Percentiles rank a stretch among this genome's conserved stretches.
Conservation (phyloP, 2,797 vertebrate genomes). For the Enteromius unitaeniatus region DNA sequence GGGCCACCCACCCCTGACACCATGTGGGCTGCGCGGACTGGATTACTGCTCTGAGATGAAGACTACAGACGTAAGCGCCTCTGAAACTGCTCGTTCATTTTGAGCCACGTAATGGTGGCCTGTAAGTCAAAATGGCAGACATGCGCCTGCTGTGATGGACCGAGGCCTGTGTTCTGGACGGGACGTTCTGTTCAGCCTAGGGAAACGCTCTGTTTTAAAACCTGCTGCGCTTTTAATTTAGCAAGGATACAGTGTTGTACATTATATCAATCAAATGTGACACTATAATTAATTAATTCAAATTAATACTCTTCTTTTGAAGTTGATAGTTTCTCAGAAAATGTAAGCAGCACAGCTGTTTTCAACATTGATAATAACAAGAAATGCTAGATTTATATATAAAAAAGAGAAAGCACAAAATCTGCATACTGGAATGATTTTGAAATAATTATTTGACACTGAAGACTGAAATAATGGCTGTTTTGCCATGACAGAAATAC, state of each 20-base stretch:
- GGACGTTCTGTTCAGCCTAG: not conserved
- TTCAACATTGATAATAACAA: not conserved
- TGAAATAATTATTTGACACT: not conserved
- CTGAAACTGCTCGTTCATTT: constrained; percentile 32
- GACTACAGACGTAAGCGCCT: constrained; percentile 14
- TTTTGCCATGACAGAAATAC: not conserved
- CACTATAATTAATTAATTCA: not conserved
- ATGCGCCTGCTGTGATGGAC: not conserved
- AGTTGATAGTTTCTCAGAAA: not conserved
- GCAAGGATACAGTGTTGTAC: not conserved
- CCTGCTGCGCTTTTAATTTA: too few relatives aligned
- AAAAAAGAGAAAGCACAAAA: not conserved
- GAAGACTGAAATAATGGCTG: not conserved
- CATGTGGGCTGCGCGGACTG: constrained; percentile 22
- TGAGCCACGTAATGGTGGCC: constrained; percentile 35
- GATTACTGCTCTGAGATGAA: constrained; percentile 46
- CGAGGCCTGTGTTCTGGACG: not conserved
- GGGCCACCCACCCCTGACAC: constrained; percentile 31
- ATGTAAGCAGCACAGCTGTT: too few relatives aligned
- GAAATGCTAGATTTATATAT: not conserved
- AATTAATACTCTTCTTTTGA: not conserved
- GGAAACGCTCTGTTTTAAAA: not conserved
- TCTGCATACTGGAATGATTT: not conserved
- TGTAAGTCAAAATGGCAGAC: constrained; percentile 51
- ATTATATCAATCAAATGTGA: not conserved